Conservation (phyloP, 1,140 invertebrate species). For the Drosophila yakuba region DNA sequence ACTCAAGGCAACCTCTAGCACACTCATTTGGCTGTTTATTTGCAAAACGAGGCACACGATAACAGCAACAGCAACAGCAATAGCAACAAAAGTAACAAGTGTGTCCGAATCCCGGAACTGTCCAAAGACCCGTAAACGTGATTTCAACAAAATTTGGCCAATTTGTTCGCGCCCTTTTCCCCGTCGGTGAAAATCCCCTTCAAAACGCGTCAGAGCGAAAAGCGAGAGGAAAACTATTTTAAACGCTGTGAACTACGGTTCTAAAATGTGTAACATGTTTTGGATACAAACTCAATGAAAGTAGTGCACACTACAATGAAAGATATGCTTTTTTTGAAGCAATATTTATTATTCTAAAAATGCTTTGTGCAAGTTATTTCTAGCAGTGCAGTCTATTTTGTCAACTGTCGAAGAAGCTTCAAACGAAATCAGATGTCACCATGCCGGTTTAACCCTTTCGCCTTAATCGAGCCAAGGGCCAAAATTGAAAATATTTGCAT, state of each 20-base stretch:
- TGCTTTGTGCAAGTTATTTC: too few relatives aligned
- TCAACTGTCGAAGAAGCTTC: conserved; percentile 15
- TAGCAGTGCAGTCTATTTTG: conserved; percentile 5
- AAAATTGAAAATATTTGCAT: conserved; percentile 76
- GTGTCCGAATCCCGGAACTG: conserved; percentile 48
- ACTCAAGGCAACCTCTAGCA: conserved; percentile 63
- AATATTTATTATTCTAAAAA: too few relatives aligned
- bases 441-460: conserved; percentile 39
- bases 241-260: background rate
- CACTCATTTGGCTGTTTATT: conserved; percentile 82
- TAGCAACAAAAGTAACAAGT: conserved; percentile 61
- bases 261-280: conserved; percentile 7
- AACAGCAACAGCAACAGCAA: conserved; percentile 81
- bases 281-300: background rate
- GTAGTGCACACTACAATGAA: too few relatives aligned
- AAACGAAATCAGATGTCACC: conserved; percentile 66
- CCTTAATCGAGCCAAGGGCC: conserved; percentile 69
- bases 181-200: background rate
- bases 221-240: conserved; percentile 6
- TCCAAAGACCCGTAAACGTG: conserved; percentile 58
- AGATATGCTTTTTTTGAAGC: too few relatives aligned
- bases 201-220: conserved; percentile 12
- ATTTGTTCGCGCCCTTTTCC: conserved; percentile 36
- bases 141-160: conserved; percentile 76
- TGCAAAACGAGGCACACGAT: conserved; percentile 75